Evolutionary conservation across 2,797 vertebrate species (phyloP).

Genomic region (Cuniculus paca): DNA sequence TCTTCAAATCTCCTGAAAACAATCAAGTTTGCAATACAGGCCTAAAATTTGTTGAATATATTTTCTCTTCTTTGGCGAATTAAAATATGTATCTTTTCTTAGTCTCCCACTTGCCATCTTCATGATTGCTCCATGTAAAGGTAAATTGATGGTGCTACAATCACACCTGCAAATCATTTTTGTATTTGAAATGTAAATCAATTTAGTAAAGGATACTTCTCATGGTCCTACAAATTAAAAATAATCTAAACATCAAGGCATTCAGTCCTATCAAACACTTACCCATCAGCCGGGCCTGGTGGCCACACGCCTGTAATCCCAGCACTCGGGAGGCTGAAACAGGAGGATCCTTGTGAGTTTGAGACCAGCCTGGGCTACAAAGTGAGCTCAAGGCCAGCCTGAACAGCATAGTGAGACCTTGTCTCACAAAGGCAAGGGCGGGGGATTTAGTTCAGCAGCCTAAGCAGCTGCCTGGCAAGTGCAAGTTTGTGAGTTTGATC

Average conservation of each 20-base stretch:
- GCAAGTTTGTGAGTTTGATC: too few relatives aligned
- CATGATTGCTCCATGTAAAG: not conserved
- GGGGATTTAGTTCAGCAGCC: too few relatives aligned
- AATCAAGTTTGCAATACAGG: not conserved
- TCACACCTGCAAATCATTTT: not conserved
- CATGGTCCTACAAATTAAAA: slow-evolving; percentile 31
- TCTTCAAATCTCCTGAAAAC: not conserved
- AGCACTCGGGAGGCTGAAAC: too few relatives aligned
- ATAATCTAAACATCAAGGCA: slow-evolving; percentile 37
- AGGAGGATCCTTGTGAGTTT: too few relatives aligned
- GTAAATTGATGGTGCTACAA: not conserved
- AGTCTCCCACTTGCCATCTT: not conserved
- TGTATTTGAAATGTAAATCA: not conserved
- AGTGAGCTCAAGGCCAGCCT: too few relatives aligned
- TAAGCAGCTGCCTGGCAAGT: too few relatives aligned
- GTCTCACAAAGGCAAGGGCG: too few relatives aligned
- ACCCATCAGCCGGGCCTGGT: too few relatives aligned
- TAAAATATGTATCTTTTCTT: not conserved
- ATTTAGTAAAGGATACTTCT: slow-evolving; percentile 26
- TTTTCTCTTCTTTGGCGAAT: not conserved
- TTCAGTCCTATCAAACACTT: not conserved
- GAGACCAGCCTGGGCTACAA: too few relatives aligned
- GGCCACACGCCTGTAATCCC: too few relatives aligned
- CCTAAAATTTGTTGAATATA: not conserved
- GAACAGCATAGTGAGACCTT: too few relatives aligned